Percentiles rank a stretch among this genome's conserved stretches.
Evolutionary conservation across 2,113 vertebrate genomes (phyloP).

Genomic region (Daubentonia madagascariensis): DNA sequence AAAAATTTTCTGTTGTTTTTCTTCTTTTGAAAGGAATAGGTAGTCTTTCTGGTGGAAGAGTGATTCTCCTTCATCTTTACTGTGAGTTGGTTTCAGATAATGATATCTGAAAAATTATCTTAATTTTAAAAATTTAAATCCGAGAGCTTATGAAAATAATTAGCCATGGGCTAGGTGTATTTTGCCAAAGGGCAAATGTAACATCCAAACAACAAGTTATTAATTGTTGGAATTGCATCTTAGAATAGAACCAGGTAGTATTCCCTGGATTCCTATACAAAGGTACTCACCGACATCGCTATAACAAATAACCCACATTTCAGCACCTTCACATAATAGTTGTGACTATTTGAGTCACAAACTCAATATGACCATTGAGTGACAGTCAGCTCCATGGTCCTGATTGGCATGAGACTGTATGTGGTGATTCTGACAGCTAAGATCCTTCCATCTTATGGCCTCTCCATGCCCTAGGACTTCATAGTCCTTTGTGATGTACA

Average conservation of each 20-base stretch:
- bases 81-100: neutral
- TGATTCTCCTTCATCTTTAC: neutral
- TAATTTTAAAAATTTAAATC: constrained; percentile 23
- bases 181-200: neutral
- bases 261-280: neutral
- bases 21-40: neutral
- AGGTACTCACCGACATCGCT: neutral
- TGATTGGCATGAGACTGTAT: neutral
- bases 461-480: neutral
- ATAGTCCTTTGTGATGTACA: neutral
- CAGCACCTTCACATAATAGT: neutral
- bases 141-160: neutral
- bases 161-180: neutral
- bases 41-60: neutral
- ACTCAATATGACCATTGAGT: too few relatives aligned
- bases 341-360: too few relatives aligned
- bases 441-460: neutral
- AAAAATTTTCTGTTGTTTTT: neutral
- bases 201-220: neutral
- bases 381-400: neutral
- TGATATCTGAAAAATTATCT: too few relatives aligned
- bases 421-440: neutral
- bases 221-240: neutral
- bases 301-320: neutral
- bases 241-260: neutral